Base-by-base conservation (phyloP, 2,888 invertebrate species). In the Osedax fenrisi region DNA sequence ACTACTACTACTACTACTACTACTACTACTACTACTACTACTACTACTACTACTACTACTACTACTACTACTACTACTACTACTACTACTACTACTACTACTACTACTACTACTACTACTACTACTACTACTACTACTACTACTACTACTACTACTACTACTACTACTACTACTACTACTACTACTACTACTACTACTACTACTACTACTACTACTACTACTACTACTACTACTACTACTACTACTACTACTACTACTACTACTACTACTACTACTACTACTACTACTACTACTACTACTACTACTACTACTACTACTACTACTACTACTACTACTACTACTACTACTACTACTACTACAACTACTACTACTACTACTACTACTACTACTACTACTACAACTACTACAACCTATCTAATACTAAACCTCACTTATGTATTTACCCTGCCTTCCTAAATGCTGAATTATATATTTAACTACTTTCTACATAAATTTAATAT, bases 61-160 rank as follows among this genome's bases (percentile, higher is more conserved):
- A 72, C 67, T 71, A 72, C 67, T 62, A 72, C 67, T 72, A 72
- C 67, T 72, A 72, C 67, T 72, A 72, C 67, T 72, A 72, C 67
- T 72, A 72, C 67, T 72, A 72, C 67, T 72, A 25, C 67, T 72
- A 64, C 67, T 72, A 72, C 67, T 72, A 72, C 67, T 72, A 72
- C 67, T 72, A 72, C 67, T 72, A 72, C 67, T 72, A 72, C 67
- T 72, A 72, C 67, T 72, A 62, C 67, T 72, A 72, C 67, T 72
- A 72, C 67, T 72, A 73, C 70, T 72, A 73, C 70, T 70, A 73
- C 70, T 73, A 73, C 70, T 71, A 73, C 70, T 71, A 73, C 70
- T 72, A 73, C 70, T 72, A 71, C 70, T 72, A 73, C 70, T 72
- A 71, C 70, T 72, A 71, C 26, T 71, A 73, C 70, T 72, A 73